Conservation (phyloP, 2,113 vertebrate species). For the Mobula birostris region DNA sequence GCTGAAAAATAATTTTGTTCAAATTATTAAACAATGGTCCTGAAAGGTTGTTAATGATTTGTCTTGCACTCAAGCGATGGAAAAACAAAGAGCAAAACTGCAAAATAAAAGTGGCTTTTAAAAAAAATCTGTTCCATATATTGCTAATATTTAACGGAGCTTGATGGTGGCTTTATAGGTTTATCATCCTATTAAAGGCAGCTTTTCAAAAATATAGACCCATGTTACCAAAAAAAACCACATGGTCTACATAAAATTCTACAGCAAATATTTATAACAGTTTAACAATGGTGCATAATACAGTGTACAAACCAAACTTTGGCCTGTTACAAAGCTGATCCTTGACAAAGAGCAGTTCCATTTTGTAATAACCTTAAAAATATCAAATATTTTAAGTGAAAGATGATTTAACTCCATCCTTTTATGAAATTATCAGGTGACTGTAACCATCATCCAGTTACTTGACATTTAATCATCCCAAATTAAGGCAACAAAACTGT, state of each 20-base stretch:
- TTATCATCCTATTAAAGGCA: constrained; percentile 15
- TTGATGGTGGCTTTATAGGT: background rate
- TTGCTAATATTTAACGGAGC: constrained; percentile 20
- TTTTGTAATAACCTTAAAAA: constrained; percentile 15
- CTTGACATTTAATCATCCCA: background rate
- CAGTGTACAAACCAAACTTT: constrained; percentile 33
- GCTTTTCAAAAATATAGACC: constrained; percentile 30
- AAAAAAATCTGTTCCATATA: constrained; percentile 5
- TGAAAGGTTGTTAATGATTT: constrained; percentile 29
- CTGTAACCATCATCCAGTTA: background rate
- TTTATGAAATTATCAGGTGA: background rate
- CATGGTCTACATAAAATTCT: constrained; percentile 9
- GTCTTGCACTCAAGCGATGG: constrained; percentile 25
- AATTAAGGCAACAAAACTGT: constrained; percentile 32
- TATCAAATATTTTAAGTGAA: background rate
- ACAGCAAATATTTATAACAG: constrained; percentile 34
- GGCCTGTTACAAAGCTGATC: constrained; percentile 17
- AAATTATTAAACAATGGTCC: constrained; percentile 36
- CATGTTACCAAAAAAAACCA: background rate
- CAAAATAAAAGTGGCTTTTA: constrained; percentile 12
- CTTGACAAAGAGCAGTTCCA: constrained; percentile 30
- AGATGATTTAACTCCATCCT: background rate
- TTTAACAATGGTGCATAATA: constrained; percentile 34
- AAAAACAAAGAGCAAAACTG: constrained; percentile 29
- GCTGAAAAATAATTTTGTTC: constrained; percentile 36